Base-by-base conservation (phyloP, 2,888 invertebrate species). In the Lasius platythorax region DNA sequence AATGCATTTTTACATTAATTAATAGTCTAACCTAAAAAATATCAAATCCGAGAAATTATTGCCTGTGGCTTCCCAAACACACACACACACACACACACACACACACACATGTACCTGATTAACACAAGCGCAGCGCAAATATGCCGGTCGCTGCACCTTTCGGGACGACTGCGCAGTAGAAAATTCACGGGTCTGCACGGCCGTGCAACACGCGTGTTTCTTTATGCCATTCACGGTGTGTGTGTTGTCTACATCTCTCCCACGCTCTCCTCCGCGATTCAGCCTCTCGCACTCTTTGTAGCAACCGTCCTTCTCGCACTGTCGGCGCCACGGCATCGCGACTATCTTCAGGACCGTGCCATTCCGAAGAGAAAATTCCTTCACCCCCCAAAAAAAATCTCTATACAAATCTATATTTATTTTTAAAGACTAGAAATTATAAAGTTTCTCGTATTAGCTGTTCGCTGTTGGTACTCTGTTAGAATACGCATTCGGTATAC, bases 121-220 rank as follows among this genome's bases (percentile, higher is more conserved):
- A 43, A 78, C 66, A 66, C 43, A 86, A 88, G 70, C 63, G 53
- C 66, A 75, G 53, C 73, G 46, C 67, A 79, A 67, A 85, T 83
- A 75, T 61, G 81, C 72, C 73, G 75, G 63, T 72, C 83, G 75
- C 84, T 90, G 89, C 91, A 91, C 91, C 88, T 89, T 84, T 89
- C 82, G 82, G 63, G 64, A 84, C 89, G 90, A 89, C 91, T 91
- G 87, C 90, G 90, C 90, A 91, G 91, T 91, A 87, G 88, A 85
- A 83, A 86, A 87, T 85, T 85, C 87, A 79, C 74, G 53, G 81
- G 76, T 72, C 72, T 82, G 56, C 85, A 85, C 82, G 83, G 53
- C 81, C 82, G 82, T 84, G 78, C n/a, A 82, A 85, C 82, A 79
- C 87, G 84, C 85, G 67, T 58, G 33, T 81, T 67, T 56, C 46